A percentile compares a stretch with the other conserved stretches of the same genome.
Evolutionary conservation across 2,888 invertebrate species (phyloP).

Genomic region (Apodemia zela): DNA sequence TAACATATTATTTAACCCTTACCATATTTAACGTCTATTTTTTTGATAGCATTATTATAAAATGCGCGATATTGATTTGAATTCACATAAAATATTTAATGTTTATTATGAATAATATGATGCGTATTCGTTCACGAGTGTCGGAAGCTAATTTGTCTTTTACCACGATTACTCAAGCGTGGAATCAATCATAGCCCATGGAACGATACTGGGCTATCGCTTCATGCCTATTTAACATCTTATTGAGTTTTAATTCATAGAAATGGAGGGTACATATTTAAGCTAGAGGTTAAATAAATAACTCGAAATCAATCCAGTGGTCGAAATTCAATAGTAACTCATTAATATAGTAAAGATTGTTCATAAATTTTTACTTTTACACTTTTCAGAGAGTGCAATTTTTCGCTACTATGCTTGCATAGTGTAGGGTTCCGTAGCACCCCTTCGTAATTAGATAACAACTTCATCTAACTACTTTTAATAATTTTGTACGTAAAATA

Average conservation of each 20-base stretch:
- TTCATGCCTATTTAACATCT: slow-evolving; percentile 26
- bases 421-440: no score
- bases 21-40: not conserved
- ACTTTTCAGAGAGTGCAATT: no score
- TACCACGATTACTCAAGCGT: slow-evolving; percentile 24
- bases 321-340: not conserved
- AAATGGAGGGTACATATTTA: not conserved
- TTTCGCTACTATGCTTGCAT: no score
- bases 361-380: no score
- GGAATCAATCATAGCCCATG: slow-evolving; percentile 31
- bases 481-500: no score
- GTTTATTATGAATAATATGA: not conserved
- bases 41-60: not conserved
- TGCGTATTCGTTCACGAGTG: slow-evolving; percentile 4
- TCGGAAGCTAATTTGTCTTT: slow-evolving; percentile 10
- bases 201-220: slow-evolving; percentile 21
- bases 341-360: no score
- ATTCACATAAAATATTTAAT: not conserved
- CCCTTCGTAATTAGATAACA: no score
- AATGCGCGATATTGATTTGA: not conserved
- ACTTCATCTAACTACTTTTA: no score
- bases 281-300: not conserved
- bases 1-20: not conserved
- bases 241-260: slow-evolving; percentile 22
- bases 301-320: not conserved